These are phyloP conservation scores for Ecdyonurus torrentis DNA, from an alignment of 2,888 invertebrate genomes.

Conservation along the genomic window DNA sequence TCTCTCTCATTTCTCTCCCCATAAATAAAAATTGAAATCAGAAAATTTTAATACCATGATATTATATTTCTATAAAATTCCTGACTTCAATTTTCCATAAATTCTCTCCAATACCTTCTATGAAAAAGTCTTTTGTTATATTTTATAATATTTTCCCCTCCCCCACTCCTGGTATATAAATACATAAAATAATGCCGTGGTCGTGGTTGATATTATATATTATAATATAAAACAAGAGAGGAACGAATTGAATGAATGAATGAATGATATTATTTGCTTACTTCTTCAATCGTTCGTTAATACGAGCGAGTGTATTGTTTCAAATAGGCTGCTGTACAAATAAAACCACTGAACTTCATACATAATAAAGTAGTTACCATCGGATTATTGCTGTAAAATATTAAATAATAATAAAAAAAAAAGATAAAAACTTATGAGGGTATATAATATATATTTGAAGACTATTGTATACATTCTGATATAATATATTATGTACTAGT, in stretches of 20 bases:
- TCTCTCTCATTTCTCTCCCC: too few species aligned
- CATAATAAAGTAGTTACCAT: background rate
- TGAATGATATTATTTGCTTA: background rate
- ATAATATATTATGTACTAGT: too few species aligned
- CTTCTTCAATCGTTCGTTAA: slow-evolving; percentile 3
- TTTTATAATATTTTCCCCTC: too few species aligned
- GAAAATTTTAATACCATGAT: too few species aligned
- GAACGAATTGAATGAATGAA: background rate
- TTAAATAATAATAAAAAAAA: background rate
- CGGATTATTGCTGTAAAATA: background rate
- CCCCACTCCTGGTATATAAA: too few species aligned
- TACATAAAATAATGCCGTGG: too few species aligned
- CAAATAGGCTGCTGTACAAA: background rate
- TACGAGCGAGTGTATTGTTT: background rate
- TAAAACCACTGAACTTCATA: background rate
- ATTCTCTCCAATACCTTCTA: too few species aligned
- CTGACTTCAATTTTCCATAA: too few species aligned
- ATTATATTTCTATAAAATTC: too few species aligned
- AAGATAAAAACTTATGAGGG: background rate
- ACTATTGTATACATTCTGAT: background rate
- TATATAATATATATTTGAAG: background rate
- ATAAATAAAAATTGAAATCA: too few species aligned
- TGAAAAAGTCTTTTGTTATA: too few species aligned
- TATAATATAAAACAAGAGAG: background rate
- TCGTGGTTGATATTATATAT: too few species aligned